A percentile compares a stretch with the other conserved stretches of the same genome.
These are phyloP conservation scores for Puntigrus tetrazona DNA, from an alignment of 2,113 vertebrate species.

Conservation along the genomic window DNA sequence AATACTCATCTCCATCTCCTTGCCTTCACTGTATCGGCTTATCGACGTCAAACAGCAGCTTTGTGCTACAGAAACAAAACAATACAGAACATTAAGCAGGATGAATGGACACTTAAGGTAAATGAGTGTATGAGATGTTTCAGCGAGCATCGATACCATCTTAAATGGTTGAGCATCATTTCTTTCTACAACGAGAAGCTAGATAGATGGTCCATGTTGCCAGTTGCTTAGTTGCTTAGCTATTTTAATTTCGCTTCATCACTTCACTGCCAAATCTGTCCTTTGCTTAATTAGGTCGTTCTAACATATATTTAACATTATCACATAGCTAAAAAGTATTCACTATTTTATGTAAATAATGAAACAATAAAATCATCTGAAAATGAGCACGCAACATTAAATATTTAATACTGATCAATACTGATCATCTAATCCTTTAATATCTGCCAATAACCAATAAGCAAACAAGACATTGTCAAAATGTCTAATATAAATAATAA, in stretches of 20 bases:
- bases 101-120: slow-evolving; percentile 54
- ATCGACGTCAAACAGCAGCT: slow-evolving; percentile 47
- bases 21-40: slow-evolving; percentile 43
- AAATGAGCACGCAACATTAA: neutral
- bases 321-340: neutral
- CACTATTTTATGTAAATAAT: too few species aligned
- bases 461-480: neutral
- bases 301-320: neutral
- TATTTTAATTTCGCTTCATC: neutral
- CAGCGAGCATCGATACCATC: neutral
- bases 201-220: neutral
- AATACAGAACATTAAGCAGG: slow-evolving; percentile 52
- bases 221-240: neutral
- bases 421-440: neutral
- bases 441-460: neutral
- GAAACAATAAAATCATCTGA: neutral
- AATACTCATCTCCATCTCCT: slow-evolving; percentile 34
- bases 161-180: slow-evolving; percentile 33
- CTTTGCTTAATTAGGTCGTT: neutral
- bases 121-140: slow-evolving; percentile 50
- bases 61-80: slow-evolving; percentile 52
- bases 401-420: neutral
- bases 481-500: too few species aligned
- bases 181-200: slow-evolving; percentile 5
- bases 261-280: neutral